Base-by-base conservation (phyloP, 2,888 invertebrate genomes). In the Dastarcus helophoroides region DNA sequence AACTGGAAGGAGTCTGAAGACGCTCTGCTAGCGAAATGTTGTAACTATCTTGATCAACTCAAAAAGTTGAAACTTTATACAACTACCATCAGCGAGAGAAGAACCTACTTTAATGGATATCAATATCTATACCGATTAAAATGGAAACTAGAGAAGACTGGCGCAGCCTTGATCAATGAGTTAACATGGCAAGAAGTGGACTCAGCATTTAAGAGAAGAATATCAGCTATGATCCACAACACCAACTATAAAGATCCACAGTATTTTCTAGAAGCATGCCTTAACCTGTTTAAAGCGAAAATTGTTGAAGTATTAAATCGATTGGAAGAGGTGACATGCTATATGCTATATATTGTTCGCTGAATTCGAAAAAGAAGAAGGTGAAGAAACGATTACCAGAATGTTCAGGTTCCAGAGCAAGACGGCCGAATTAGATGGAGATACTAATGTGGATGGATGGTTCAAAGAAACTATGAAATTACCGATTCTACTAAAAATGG, bases 321-420 rank as follows among this genome's bases (percentile, higher is more conserved):
- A 8, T 17, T 17, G 19, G 19, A 17, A 8, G 6, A 17, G 19
- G 19, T 6, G 6, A 17, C 6, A 17, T 17, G 19, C 19, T 17
- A 17, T 17, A 17, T 17, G 19, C 6, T 17, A n/a, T n/a, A n/a
- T n/a, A 8, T 17, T 17, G 19, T 17, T 17, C 8, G 19, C 19
- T 6, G 19, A 7, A 17, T 17, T 17, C 8, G 19, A 8, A 17
- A 17, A 17, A 17, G 6, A 17, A 8, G 19, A 7, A 17, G 19
- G 19, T 17, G 19, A 17, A 17, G 19, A 17, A 8, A 17, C 8
- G 19, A 8, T 17, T 17, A 17, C 19, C 8, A 17, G 8, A 8
- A 17, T 17, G 19, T 17, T 17, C 19, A 17, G 6, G 19, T 17
- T 17, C 19, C 19, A 17, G 8, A 17, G 19, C 19, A 17, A 17